Evolutionary conservation across 2,888 invertebrate species (phyloP), one percentile per base, ranked within the genome.

Genomic region (Rhagonycha fulva): DNA sequence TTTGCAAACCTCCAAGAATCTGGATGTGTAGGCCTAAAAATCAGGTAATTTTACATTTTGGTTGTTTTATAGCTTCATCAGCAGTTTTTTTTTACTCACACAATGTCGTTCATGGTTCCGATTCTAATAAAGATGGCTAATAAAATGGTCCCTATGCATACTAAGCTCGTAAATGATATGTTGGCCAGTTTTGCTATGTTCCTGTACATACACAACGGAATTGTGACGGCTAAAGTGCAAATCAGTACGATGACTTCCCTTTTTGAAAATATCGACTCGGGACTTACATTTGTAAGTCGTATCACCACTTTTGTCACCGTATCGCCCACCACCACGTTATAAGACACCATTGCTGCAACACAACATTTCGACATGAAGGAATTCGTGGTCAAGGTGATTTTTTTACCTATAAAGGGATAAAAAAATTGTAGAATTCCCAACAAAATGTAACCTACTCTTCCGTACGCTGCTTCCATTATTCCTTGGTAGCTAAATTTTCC

Each of bases 321-420:
- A 85, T 96, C 96, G 19, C 95, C 96, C 30, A 96, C 95, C 19
- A 95, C 95, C 14, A 96, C 93, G 87, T 96, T 96, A 87, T 96
- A 96, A 75, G 95, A 95, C 76, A 95, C 94, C 95, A 96, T 95
- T 9, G 95, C 95, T 95, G 89, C 61, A 90, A 90, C 73, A 28
- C 11, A 72, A 19, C 63, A 63, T 61, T 78, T 76, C 10, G 14
- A 14, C 24, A 30, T 28, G 26, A 47, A 62, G 32, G 11, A 14
- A 74, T 47, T 47, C 47, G 7, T n/a, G 7, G 47, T 47, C 47
- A 62, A 11, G 70, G 9, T 66, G 4, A 24, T 5, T n/a, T 47
- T 19, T 80, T 90, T 89, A 95, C 95, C 95, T 83, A 95, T 92
- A 84, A 95, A 94, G 1, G 96, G 96, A 88, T 96, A 96, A 83